These are phyloP conservation scores for Myotis vivesi DNA, from an alignment of 2,797 vertebrate species.

Conservation along the genomic window DNA sequence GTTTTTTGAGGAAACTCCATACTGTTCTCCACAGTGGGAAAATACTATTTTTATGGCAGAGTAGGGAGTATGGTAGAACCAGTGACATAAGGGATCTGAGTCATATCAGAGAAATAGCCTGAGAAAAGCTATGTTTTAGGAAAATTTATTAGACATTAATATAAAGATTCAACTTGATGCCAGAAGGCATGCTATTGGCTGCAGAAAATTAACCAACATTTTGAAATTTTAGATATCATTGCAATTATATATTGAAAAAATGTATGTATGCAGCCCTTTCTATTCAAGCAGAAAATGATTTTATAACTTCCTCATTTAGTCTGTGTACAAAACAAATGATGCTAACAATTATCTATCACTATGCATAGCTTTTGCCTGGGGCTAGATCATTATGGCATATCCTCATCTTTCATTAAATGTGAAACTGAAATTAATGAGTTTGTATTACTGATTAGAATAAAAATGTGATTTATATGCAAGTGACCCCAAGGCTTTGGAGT, in stretches of 20 bases:
- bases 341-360: conserved; percentile 36
- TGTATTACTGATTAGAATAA: conserved; percentile 39
- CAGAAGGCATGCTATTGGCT: neutral
- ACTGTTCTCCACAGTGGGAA: too few species aligned
- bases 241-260: conserved; percentile 40
- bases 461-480: conserved; percentile 37
- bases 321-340: conserved; percentile 60
- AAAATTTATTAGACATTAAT: neutral
- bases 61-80: neutral
- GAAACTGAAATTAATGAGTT: conserved; percentile 47
- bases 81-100: neutral
- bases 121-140: neutral
- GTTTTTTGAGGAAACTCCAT: too few species aligned
- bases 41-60: neutral
- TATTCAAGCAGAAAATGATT: conserved; percentile 58
- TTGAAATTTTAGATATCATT: conserved; percentile 21
- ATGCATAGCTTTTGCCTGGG: neutral
- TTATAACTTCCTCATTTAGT: conserved; percentile 52
- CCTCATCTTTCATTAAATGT: conserved; percentile 16
- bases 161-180: neutral
- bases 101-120: neutral
- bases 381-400: conserved; percentile 3
- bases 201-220: neutral
- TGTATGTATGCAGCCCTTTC: neutral
- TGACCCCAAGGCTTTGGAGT: neutral